phyloP scores from a whole-genome alignment of 1,140 invertebrate genomes.

The Nephila pilipes region DNA sequence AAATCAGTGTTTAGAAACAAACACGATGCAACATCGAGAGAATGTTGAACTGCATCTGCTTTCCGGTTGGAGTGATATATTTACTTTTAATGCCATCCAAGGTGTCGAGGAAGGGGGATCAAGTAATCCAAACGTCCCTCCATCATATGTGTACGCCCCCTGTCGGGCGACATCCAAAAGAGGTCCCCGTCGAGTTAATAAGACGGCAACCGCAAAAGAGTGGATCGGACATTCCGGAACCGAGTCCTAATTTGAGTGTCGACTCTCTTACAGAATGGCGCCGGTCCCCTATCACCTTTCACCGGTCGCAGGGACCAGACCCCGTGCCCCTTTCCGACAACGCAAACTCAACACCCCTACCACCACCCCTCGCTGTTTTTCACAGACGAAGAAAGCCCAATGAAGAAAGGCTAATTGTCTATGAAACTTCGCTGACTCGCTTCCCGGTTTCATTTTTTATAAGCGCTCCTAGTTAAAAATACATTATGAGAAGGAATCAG shows the following conservation, averaged over 20 bases:
- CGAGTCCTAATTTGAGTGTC: conserved; percentile 61
- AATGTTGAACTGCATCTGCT: not conserved
- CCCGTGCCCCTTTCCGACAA: not conserved
- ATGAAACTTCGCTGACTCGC: not conserved
- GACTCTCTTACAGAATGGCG: conserved; percentile 39
- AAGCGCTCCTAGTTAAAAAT: not conserved
- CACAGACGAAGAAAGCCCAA: conserved; percentile 17
- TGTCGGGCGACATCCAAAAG: not conserved
- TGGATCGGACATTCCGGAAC: conserved; percentile 63
- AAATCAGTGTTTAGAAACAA: no score
- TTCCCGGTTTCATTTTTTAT: not conserved
- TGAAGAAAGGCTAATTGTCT: conserved; percentile 18
- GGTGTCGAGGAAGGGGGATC: not conserved
- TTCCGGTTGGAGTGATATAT: not conserved
- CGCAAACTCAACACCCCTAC: not conserved
- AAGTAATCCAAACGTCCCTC: not conserved
- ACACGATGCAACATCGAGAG: not conserved
- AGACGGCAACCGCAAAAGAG: conserved; percentile 60
- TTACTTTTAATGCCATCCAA: not conserved
- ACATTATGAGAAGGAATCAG: not conserved
- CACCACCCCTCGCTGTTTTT: not conserved
- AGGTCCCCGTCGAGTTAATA: conserved; percentile 35
- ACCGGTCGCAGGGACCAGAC: not conserved
- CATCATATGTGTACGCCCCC: conserved; percentile 28
- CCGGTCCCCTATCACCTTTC: conserved; percentile 48